Conservation (phyloP, 2,113 vertebrate species). For the Alligator mississippiensis region DNA sequence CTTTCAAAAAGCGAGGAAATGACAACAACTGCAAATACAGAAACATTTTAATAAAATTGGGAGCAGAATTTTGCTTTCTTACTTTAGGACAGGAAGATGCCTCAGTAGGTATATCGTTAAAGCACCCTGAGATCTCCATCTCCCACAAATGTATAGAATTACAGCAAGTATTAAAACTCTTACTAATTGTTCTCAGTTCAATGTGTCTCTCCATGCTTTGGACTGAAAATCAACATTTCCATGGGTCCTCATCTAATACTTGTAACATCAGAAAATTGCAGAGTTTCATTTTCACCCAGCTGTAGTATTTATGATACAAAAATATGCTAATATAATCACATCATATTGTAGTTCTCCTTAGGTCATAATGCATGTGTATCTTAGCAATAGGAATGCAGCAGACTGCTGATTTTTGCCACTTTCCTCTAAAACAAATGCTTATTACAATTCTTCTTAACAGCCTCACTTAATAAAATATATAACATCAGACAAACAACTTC, state of each 20-base stretch:
- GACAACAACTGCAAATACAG: neutral
- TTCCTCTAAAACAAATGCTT: neutral
- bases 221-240: neutral
- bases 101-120: neutral
- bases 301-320: neutral
- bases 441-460: neutral
- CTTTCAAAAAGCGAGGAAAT: conserved; percentile 7
- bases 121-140: neutral
- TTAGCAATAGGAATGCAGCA: neutral
- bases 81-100: neutral
- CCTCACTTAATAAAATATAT: neutral
- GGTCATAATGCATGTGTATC: neutral
- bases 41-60: neutral
- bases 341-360: neutral
- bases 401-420: neutral
- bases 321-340: conserved; percentile 10
- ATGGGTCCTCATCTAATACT: neutral
- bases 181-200: neutral
- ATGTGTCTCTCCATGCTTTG: neutral
- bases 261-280: neutral
- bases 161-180: neutral
- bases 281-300: neutral
- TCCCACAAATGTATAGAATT: neutral
- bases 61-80: neutral
- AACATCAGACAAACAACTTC: neutral